phyloP scores from a whole-genome alignment of 2,888 invertebrate species.

The Sphaeridia pumilis region DNA sequence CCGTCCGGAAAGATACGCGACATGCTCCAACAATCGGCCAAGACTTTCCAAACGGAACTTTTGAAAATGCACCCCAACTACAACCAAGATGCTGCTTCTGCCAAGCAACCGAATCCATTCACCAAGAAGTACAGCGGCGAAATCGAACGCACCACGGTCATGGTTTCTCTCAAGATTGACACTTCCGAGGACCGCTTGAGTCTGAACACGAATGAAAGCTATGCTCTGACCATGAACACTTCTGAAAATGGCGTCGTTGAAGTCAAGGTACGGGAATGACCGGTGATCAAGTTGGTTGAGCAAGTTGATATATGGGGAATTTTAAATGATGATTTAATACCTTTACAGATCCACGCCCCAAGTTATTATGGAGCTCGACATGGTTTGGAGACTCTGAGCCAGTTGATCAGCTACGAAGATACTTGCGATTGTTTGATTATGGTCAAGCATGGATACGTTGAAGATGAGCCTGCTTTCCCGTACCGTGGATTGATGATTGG shows the following conservation, averaged over 20 bases:
- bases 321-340: too few species aligned
- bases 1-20: conserved; percentile 33
- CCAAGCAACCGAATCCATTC: conserved; percentile 35
- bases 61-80: conserved; percentile 35
- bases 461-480: conserved; percentile 66
- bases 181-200: conserved; percentile 30
- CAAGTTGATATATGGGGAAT: too few species aligned
- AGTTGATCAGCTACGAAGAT: conserved; percentile 48
- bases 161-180: conserved; percentile 36
- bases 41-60: conserved; percentile 35
- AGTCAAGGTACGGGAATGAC: conserved; percentile 25
- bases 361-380: conserved; percentile 61
- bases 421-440: conserved; percentile 46
- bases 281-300: too few species aligned
- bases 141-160: conserved; percentile 34
- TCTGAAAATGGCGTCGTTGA: conserved; percentile 35
- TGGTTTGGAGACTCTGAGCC: conserved; percentile 62
- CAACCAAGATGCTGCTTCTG: conserved; percentile 23
- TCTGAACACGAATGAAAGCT: conserved; percentile 35
- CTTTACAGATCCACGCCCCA: conserved; percentile 36
- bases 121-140: conserved; percentile 35
- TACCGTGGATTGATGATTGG: conserved; percentile 71
- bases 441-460: conserved; percentile 51
- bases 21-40: conserved; percentile 36
- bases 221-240: conserved; percentile 32